Percentiles rank a stretch among this genome's conserved stretches.
phyloP scores from a whole-genome alignment of 2,113 vertebrate genomes.

The Gorilla gorilla region DNA sequence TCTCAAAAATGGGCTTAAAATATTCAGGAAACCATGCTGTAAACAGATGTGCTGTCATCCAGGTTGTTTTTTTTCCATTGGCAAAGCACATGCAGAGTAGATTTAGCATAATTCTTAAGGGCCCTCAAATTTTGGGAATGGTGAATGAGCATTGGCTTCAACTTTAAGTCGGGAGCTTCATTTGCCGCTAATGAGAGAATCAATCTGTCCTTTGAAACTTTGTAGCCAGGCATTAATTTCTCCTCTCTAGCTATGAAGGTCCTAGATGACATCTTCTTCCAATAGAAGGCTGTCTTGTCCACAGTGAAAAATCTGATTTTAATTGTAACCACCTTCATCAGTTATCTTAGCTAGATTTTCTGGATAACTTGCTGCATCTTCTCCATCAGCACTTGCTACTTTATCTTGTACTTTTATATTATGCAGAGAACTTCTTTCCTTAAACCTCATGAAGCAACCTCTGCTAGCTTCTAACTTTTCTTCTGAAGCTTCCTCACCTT shows the following conservation, averaged over 20 bases:
- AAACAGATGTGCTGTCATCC: not conserved
- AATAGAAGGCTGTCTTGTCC: no score
- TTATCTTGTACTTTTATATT: not conserved
- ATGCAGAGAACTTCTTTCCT: not conserved
- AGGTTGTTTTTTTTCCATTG: not conserved
- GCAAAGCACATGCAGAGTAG: not conserved
- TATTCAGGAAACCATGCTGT: not conserved
- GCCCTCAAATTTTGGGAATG: no score
- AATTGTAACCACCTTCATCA: no score
- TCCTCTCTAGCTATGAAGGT: no score
- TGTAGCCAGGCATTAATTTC: no score
- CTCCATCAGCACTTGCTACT: not conserved
- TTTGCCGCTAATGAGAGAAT: no score
- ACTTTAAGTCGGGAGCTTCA: no score
- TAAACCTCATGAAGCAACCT: not conserved
- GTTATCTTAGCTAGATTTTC: not conserved
- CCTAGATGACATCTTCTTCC: no score
- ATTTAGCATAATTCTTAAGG: no score
- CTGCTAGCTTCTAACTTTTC: not conserved
- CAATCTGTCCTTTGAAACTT: no score
- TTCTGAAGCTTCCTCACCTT: not conserved
- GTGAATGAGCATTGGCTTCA: no score
- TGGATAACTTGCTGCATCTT: not conserved
- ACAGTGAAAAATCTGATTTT: no score
- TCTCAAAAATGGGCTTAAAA: not conserved